Evolutionary conservation across 2,113 vertebrate species (phyloP).

Genomic region (Nothoprocta perdicaria): DNA sequence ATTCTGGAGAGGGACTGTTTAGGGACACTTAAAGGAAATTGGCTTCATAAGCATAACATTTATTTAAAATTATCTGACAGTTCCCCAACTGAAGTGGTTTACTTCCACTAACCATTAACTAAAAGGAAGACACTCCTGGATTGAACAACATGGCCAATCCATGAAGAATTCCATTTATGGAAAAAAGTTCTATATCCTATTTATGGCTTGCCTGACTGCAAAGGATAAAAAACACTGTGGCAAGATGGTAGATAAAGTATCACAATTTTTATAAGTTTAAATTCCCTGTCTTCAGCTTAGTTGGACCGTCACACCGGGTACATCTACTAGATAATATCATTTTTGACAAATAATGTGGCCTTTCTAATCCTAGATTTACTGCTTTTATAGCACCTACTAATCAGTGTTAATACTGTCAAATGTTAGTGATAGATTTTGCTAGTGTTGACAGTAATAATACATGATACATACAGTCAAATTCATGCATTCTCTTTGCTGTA

Average conservation of each 20-base stretch:
- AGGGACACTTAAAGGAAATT: not conserved
- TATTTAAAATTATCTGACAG: not conserved
- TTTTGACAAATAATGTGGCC: constrained; percentile 1
- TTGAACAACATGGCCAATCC: not conserved
- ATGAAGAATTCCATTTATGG: not conserved
- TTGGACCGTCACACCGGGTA: not conserved
- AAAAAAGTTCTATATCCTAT: not conserved
- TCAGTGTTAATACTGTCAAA: constrained; percentile 3
- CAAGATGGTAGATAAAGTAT: not conserved
- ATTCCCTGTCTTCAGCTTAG: constrained; percentile 7
- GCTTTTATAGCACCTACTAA: not conserved
- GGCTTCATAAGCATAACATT: not conserved
- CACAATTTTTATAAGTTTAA: not conserved
- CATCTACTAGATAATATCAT: not conserved
- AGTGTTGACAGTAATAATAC: not conserved
- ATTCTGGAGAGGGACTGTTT: not conserved
- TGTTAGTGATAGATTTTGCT: not conserved
- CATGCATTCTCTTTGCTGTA: not conserved
- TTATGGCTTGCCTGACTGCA: not conserved
- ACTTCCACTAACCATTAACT: accelerated
- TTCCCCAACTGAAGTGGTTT: not conserved
- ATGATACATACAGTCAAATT: not conserved
- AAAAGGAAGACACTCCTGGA: not conserved
- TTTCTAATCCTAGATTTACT: constrained; percentile 17
- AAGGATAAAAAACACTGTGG: not conserved